These are phyloP conservation scores for Acanthococcus lagerstroemiae DNA, from an alignment of 2,888 invertebrate genomes.

Conservation along the genomic window DNA sequence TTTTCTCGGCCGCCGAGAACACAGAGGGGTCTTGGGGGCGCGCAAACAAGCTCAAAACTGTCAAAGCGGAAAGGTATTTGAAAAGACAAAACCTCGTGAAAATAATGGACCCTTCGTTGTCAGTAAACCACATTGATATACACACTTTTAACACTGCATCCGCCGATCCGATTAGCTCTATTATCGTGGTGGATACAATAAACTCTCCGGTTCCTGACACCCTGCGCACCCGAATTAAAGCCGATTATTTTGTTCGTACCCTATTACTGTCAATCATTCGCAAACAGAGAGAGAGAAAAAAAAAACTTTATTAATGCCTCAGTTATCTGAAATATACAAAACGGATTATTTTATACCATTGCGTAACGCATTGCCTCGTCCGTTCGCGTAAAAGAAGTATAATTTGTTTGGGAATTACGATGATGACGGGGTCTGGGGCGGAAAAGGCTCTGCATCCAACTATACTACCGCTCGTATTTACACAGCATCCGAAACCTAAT, in stretches of 20 bases:
- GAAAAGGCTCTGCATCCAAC: too few species aligned
- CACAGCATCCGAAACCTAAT: conserved; percentile 3
- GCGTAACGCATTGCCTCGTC: not conserved
- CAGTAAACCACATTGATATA: conserved; percentile 12
- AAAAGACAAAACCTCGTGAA: not conserved
- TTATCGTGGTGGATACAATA: conserved; percentile 7
- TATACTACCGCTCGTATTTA: too few species aligned
- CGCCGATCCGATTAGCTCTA: conserved; percentile 15
- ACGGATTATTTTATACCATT: conserved; percentile 17
- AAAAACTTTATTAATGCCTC: conserved; percentile 3
- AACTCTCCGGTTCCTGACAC: conserved; percentile 14
- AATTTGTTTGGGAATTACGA: not conserved
- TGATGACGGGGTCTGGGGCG: not conserved
- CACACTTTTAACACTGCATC: conserved; percentile 23
- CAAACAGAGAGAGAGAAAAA: not conserved
- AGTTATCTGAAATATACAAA: conserved; percentile 8
- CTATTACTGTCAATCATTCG: conserved; percentile 27
- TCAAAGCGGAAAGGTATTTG: not conserved
- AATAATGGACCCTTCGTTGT: conserved; percentile 23
- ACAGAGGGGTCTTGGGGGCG: not conserved
- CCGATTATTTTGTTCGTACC: conserved; percentile 27
- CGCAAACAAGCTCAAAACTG: not conserved
- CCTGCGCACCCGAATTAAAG: conserved; percentile 16
- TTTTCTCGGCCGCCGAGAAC: not conserved
- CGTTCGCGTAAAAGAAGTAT: not conserved